These are phyloP conservation scores for Hippocampus abdominalis DNA, from an alignment of 2,113 vertebrate species.

Conservation along the genomic window DNA sequence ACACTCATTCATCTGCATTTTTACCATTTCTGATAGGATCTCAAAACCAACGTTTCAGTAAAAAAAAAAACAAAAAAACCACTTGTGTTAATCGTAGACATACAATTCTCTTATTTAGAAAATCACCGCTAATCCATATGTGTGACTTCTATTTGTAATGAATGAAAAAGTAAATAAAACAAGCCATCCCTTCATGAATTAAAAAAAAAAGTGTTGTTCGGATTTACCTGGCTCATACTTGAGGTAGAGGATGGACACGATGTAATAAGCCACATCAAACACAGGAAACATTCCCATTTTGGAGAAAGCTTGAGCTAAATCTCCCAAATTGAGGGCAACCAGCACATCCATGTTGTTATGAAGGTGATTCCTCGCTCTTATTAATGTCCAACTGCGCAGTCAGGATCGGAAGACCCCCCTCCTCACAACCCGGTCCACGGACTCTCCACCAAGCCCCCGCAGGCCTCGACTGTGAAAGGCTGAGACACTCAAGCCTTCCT, in stretches of 20 bases:
- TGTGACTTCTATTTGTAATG: background rate
- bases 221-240: constrained; percentile 94
- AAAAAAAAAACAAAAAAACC: background rate
- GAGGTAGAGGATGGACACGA: constrained; percentile 95
- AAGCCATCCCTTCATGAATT: background rate
- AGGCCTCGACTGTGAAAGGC: constrained; percentile 53
- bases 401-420: constrained; percentile 40
- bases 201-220: background rate
- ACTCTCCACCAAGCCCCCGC: constrained; percentile 53
- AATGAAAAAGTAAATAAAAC: too few relatives aligned
- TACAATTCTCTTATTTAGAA: background rate
- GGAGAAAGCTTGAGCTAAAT: constrained; percentile 85
- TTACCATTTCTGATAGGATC: background rate
- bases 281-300: constrained; percentile 90
- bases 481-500: constrained; percentile 65
- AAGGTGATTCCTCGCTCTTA: background rate
- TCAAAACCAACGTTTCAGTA: background rate
- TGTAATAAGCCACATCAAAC: constrained; percentile 94
- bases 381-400: constrained; percentile 47
- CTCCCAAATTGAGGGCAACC: constrained; percentile 81
- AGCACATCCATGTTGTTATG: constrained; percentile 81
- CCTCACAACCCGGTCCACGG: constrained; percentile 47
- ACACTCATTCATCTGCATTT: background rate
- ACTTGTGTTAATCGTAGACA: too few relatives aligned
- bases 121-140: background rate